phyloP scores from a whole-genome alignment of 2,113 vertebrate species.

The Microcebus lehilahytsara region DNA sequence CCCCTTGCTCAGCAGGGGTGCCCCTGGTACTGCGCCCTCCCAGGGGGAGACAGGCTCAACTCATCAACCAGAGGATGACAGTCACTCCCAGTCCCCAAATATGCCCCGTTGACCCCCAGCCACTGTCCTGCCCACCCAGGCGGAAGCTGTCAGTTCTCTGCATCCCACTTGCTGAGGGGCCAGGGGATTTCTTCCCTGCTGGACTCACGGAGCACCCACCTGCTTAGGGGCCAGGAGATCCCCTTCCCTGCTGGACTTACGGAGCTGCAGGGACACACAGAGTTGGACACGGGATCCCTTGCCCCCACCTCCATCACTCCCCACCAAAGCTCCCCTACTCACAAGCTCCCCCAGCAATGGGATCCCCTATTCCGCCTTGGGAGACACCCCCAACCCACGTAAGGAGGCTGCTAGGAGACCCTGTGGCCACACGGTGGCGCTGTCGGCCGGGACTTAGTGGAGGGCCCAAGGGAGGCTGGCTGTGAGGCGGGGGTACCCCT shows the following conservation, averaged over 20 bases:
- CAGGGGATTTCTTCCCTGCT: conserved; percentile 62
- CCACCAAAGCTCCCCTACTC: not conserved
- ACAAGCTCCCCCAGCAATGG: not conserved
- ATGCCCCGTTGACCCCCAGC: not conserved
- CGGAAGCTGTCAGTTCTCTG: not conserved
- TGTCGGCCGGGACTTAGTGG: not conserved
- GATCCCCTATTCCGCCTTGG: not conserved
- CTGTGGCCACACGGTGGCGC: conserved; percentile 54
- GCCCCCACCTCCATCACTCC: not conserved
- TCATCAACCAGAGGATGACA: not conserved
- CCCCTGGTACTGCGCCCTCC: not conserved
- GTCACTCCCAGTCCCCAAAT: not conserved
- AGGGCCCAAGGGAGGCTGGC: rapidly evolving
- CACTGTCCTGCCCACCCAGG: not conserved
- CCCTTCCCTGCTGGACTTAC: conserved; percentile 82
- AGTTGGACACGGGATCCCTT: not conserved
- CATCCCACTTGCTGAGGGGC: conserved; percentile 63
- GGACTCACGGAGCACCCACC: conserved; percentile 78
- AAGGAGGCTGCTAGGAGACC: not conserved
- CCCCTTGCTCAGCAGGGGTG: not conserved
- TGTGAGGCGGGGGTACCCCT: no score
- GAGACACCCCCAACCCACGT: not conserved
- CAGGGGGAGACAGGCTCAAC: not conserved
- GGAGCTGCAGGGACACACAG: conserved; percentile 82
- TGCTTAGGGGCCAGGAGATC: conserved; percentile 78